A percentile compares a stretch with the other conserved stretches of the same genome.
phyloP scores from a whole-genome alignment of 2,797 vertebrate species.

The Melanotaenia nigrans region DNA sequence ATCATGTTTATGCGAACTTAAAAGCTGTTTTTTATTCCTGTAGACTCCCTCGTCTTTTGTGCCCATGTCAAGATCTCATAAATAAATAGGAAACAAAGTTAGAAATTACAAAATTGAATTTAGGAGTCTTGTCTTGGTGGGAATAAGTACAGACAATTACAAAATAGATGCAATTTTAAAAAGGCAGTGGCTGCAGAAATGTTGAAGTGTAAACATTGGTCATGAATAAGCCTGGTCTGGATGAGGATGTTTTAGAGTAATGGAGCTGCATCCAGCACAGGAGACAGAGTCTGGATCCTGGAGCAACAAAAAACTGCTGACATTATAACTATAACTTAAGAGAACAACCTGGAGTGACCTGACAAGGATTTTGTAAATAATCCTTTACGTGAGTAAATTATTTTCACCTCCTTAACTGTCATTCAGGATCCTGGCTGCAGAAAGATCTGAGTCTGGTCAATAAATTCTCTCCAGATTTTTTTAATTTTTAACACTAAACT shows the following conservation, averaged over 20 bases:
- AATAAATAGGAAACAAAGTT: neutral
- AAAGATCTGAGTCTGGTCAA: neutral
- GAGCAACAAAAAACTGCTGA: neutral
- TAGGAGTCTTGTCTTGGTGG: too few species aligned
- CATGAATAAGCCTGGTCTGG: too few species aligned
- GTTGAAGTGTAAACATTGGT: slow-evolving; percentile 8
- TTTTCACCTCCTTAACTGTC: neutral
- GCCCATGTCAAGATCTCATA: neutral
- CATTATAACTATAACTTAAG: neutral
- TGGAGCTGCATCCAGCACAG: neutral
- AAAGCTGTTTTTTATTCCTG: too few species aligned
- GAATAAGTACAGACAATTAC: neutral
- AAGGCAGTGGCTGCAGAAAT: neutral
- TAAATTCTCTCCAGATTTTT: neutral
- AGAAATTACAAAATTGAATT: neutral
- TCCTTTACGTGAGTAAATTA: neutral
- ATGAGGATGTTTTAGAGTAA: neutral
- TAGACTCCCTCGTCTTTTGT: neutral
- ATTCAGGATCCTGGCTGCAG: neutral
- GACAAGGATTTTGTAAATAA: neutral
- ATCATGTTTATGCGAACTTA: too few species aligned
- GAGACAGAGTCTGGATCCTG: too few species aligned
- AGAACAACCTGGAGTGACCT: neutral
- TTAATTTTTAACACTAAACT: neutral
- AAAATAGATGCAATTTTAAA: too few species aligned